Evolutionary conservation across 1,140 invertebrate species (phyloP).

Genomic region (Tribolium madens): DNA sequence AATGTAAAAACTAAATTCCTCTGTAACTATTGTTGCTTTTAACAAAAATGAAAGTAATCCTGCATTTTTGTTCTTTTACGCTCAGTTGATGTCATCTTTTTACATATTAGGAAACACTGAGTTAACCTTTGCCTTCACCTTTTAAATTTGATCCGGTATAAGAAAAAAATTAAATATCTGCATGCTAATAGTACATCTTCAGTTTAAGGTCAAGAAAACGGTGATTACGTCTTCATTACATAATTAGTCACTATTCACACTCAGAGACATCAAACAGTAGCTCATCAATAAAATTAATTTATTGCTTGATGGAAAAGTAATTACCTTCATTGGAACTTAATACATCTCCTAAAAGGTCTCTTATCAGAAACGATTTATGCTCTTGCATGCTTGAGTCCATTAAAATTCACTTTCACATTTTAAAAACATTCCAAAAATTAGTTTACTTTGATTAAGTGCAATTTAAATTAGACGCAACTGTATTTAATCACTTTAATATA

Average conservation of each 20-base stretch:
- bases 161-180: not conserved
- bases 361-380: conserved; percentile 83
- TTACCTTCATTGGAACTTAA: conserved; percentile 65
- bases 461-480: too few species aligned
- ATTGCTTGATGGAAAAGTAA: not conserved
- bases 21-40: not conserved
- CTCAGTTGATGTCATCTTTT: conserved; percentile 7
- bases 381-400: conserved; percentile 69
- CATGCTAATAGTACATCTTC: not conserved
- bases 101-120: conserved; percentile 18
- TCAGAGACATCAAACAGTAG: not conserved
- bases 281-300: conserved; percentile 14
- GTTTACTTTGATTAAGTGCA: not conserved
- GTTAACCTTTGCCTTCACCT: conserved; percentile 34
- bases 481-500: too few species aligned
- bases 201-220: conserved; percentile 29
- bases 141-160: conserved; percentile 25
- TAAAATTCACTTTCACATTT: conserved; percentile 37
- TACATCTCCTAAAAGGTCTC: conserved; percentile 81
- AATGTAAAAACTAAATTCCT: too few species aligned
- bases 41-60: not conserved
- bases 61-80: not conserved
- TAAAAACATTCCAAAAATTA: not conserved
- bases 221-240: not conserved
- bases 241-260: conserved; percentile 3